Evolutionary conservation across 2,888 invertebrate genomes (phyloP), one percentile per base, ranked within the genome.

Genomic region (Eremobia ochroleuca): DNA sequence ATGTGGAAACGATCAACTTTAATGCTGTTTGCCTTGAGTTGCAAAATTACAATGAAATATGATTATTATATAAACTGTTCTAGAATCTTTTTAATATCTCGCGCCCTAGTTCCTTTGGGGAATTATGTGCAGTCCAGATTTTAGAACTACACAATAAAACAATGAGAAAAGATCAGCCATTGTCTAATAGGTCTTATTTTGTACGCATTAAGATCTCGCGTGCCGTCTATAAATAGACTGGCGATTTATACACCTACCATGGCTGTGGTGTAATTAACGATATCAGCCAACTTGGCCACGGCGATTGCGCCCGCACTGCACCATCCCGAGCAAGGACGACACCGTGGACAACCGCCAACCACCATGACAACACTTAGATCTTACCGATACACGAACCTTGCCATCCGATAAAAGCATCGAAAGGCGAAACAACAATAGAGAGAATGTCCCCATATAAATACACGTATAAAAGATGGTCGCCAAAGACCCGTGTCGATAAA

Each of bases 241-340:
- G 79, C 61, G 72, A 81, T 76, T 76, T 76, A 76, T 88, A 68
- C 71, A 72, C 65, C 67, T 37, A 74, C 66, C 46, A 71, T 76
- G 68, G 67, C 64, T 78, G 77, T 71, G 67, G 73, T 84, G 85
- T 81, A 84, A 85, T 85, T 86, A 86, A 78, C 76, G 73, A 58
- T 79, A 85, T 85, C 71, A 71, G 79, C 75, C 83, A 87, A 85
- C 85, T 88, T 89, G 89, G 88, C 87, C 90, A 91, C 91, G 92
- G 91, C 82, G 74, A 87, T 86, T 86, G 87, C 83, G 86, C 88
- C 92, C 89, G 92, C 92, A 92, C 87, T 93, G 93, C 93, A 92
- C 86, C 90, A 90, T 83, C n/a, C n/a, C 82, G 80, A 76, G 59
- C 90, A 89, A 92, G 92, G 93, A 82, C 86, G 69, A 43, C 52